Evolutionary conservation across 2,888 invertebrate genomes (phyloP).

Genomic region (Drosophila prostipennis): DNA sequence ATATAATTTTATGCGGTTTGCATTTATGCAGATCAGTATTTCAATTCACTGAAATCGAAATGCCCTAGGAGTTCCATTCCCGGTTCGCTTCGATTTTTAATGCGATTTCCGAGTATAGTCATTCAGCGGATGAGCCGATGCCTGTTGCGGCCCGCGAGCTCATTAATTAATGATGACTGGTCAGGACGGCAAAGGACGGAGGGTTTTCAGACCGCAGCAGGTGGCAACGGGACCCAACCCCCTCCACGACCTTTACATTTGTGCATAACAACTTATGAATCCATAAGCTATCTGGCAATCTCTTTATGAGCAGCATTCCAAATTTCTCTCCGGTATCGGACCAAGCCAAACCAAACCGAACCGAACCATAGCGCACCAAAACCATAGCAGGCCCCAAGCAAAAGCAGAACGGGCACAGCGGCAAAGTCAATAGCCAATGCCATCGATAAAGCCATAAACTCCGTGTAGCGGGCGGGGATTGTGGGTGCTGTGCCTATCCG

Average conservation of each 20-base stretch:
- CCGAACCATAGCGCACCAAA: slow-evolving; percentile 19
- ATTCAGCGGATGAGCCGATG: slow-evolving; percentile 9
- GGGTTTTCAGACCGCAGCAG: slow-evolving; percentile 37
- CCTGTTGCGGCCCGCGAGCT: slow-evolving; percentile 27
- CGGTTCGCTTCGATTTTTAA: slow-evolving; percentile 19
- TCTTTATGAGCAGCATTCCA: slow-evolving; percentile 48
- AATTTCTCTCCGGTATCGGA: slow-evolving; percentile 17
- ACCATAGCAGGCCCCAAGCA: slow-evolving; percentile 30
- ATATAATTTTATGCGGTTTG: neutral
- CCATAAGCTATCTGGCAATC: slow-evolving; percentile 66
- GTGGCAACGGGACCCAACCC: slow-evolving; percentile 16
- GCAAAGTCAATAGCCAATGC: slow-evolving; percentile 80
- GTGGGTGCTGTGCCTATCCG: slow-evolving; percentile 17
- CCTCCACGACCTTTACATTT: slow-evolving; percentile 51
- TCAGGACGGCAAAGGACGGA: slow-evolving; percentile 8
- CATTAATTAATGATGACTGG: slow-evolving; percentile 69
- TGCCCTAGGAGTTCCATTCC: slow-evolving; percentile 21
- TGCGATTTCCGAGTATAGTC: slow-evolving; percentile 18
- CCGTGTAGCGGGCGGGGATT: slow-evolving; percentile 35
- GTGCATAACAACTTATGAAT: slow-evolving; percentile 68
- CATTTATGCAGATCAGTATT: slow-evolving; percentile 7
- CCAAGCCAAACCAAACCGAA: slow-evolving; percentile 26
- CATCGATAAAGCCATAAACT: slow-evolving; percentile 73
- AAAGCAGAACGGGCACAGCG: slow-evolving; percentile 65
- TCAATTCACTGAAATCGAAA: neutral